phyloP scores from a whole-genome alignment of 2,797 vertebrate genomes.

The Oreochromis mossambicus region DNA sequence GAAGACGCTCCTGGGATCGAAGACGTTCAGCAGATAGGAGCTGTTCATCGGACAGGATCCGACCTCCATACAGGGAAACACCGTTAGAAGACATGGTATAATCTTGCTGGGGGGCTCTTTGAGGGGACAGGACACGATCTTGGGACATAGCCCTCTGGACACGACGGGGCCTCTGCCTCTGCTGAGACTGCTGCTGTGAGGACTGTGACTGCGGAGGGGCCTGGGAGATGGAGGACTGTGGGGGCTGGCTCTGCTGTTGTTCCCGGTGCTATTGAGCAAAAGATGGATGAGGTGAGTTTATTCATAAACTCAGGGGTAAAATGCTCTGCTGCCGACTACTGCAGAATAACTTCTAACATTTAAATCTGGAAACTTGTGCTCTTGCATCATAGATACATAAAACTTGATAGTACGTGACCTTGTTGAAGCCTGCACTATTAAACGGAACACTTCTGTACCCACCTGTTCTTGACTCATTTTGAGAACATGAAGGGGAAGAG shows the following conservation, averaged over 20 bases:
- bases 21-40: slow-evolving; percentile 93
- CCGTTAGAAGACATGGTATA: slow-evolving; percentile 82
- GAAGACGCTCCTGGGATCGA: slow-evolving; percentile 93
- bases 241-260: slow-evolving; percentile 60
- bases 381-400: background rate
- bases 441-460: slow-evolving; percentile 22
- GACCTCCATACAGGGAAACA: slow-evolving; percentile 83
- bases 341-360: background rate
- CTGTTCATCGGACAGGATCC: slow-evolving; percentile 94
- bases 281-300: slow-evolving; percentile 36
- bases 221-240: slow-evolving; percentile 60
- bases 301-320: slow-evolving; percentile 16
- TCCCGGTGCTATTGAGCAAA: slow-evolving; percentile 65
- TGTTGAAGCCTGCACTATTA: background rate
- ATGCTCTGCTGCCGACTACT: background rate
- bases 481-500: slow-evolving; percentile 95
- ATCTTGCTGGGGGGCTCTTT: slow-evolving; percentile 79
- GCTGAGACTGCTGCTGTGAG: slow-evolving; percentile 78
- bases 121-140: slow-evolving; percentile 91
- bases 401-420: background rate
- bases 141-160: slow-evolving; percentile 98
- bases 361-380: background rate
- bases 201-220: slow-evolving; percentile 57
- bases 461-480: slow-evolving; percentile 87
- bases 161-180: slow-evolving; percentile 87